A percentile compares a stretch with the other conserved stretches of the same genome.
Conservation (phyloP, 2,797 vertebrate genomes). For the Eidolon dupreanum region DNA sequence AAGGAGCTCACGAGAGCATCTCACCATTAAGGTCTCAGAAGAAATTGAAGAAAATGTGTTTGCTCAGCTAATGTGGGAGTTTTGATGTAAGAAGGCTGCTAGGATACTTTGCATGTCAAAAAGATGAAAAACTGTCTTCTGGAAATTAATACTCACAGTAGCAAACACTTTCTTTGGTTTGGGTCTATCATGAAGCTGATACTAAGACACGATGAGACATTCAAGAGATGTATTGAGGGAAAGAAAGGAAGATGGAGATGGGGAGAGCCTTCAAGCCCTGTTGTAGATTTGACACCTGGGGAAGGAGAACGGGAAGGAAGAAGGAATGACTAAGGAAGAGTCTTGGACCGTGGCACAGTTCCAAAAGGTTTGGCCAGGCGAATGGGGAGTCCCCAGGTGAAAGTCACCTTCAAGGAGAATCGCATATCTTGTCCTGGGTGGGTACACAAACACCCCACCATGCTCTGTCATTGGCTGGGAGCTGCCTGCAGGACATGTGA, state of each 20-base stretch:
- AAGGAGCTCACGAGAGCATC: not conserved
- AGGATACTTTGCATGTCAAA: rapidly evolving
- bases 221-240: rapidly evolving
- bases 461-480: too few species aligned
- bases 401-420: not conserved
- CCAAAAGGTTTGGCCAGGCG: too few species aligned
- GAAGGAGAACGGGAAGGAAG: not conserved
- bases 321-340: not conserved
- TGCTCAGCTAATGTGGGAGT: not conserved
- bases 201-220: not conserved
- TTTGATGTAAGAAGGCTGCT: not conserved
- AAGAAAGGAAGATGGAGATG: too few species aligned
- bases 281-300: not conserved
- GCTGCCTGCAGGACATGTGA: too few species aligned
- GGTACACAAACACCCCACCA: too few species aligned
- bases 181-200: not conserved
- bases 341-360: not conserved
- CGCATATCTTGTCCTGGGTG: rapidly evolving
- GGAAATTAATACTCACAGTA: not conserved
- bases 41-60: not conserved
- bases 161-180: too few species aligned
- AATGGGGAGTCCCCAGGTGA: too few species aligned
- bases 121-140: not conserved
- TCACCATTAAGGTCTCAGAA: not conserved
- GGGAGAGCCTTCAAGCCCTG: not conserved